Conservation (phyloP, 2,797 vertebrate species). For the Ctenopoma multispine region DNA sequence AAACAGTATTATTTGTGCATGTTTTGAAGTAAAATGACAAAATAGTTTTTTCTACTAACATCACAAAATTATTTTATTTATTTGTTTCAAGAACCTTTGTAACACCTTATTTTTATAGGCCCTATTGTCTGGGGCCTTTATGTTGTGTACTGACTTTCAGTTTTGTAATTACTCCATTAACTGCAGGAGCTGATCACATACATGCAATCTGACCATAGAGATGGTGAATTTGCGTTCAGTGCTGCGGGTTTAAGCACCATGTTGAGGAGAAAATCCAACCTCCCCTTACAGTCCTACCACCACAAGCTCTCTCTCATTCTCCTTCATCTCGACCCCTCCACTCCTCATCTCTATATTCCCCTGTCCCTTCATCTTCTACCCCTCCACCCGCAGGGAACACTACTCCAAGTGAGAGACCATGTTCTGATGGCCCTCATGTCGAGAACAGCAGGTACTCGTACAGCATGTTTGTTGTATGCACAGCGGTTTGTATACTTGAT, state of each 20-base stretch:
- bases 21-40: constrained; percentile 2
- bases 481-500: constrained; percentile 55
- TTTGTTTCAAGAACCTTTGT: constrained; percentile 13
- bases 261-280: constrained; percentile 62
- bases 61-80: neutral
- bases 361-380: constrained; percentile 62
- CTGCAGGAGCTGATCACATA: constrained; percentile 26
- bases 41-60: constrained; percentile 12
- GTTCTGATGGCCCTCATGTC: constrained; percentile 72
- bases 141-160: constrained; percentile 29
- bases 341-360: constrained; percentile 35
- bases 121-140: neutral
- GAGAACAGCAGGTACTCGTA: constrained; percentile 68
- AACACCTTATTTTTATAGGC: neutral
- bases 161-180: constrained; percentile 29
- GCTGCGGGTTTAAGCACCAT: constrained; percentile 47
- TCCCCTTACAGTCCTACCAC: constrained; percentile 44
- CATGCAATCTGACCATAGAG: constrained; percentile 28
- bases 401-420: constrained; percentile 53
- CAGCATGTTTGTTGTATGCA: constrained; percentile 60
- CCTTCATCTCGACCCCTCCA: constrained; percentile 47
- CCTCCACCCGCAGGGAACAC: constrained; percentile 43
- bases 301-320: constrained; percentile 41
- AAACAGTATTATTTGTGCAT: constrained; percentile 23
- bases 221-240: constrained; percentile 19